Percentiles rank a stretch among this genome's conserved stretches.
phyloP scores from a whole-genome alignment of 2,113 vertebrate genomes.

The Chinchilla lanigera region DNA sequence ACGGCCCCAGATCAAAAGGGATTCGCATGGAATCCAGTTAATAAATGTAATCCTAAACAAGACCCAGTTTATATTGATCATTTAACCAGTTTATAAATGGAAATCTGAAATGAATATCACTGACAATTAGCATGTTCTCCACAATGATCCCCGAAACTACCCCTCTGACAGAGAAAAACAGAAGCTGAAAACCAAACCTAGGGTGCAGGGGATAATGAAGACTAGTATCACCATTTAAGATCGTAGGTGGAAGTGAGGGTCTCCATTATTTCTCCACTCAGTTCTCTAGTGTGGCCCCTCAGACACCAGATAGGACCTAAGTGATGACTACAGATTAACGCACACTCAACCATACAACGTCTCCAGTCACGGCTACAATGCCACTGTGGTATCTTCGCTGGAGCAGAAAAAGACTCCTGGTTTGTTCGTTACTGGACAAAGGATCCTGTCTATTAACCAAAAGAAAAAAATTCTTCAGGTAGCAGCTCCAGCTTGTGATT shows the following conservation, averaged over 20 bases:
- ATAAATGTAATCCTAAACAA: neutral
- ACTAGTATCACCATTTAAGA: neutral
- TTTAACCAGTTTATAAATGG: neutral
- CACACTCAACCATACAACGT: neutral
- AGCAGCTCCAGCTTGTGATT: neutral
- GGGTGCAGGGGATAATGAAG: neutral
- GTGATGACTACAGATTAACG: neutral
- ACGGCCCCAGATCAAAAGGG: neutral
- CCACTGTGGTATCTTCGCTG: neutral
- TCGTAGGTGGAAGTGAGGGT: neutral
- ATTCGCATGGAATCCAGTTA: neutral
- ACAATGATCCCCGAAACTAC: neutral
- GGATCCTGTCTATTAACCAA: neutral
- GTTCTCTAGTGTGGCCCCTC: neutral
- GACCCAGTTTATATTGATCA: neutral
- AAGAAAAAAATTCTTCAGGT: neutral
- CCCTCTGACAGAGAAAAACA: neutral
- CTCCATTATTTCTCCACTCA: neutral
- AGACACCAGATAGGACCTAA: neutral
- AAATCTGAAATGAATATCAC: neutral
- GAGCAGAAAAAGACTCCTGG: neutral
- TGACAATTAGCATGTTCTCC: neutral
- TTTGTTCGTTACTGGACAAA: neutral
- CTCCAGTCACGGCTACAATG: fast-evolving
- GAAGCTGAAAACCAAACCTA: neutral